Base-by-base conservation (phyloP, 2,797 vertebrate species). In the Philypnodon macrostomus region DNA sequence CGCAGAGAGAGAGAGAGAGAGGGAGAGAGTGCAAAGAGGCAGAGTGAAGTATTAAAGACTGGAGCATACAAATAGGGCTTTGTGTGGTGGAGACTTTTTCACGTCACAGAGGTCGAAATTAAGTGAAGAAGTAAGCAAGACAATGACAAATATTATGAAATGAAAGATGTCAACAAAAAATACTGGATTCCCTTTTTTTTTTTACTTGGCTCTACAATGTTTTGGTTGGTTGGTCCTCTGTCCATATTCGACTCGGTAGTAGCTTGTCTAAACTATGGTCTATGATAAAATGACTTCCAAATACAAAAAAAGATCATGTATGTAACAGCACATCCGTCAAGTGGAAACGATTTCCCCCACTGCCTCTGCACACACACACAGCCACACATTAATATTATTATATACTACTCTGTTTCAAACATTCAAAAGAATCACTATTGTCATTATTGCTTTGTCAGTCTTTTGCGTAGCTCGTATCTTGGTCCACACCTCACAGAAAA, bases 381-480 rank as follows among this genome's bases (percentile, higher is more conserved):
- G 30, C 47, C 63, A 67, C 59, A 51, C 67, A 66, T 23, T 38
- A 53, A 65, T 58, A 67, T 48, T 41, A 65, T 73, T 44, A 73
- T 73, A 75, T 70, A 73, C 77, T 72, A 81, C 73, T 75, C 58
- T 63, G 49, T 58, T 60, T 52, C 42, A 73, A 68, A 84, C 78
- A 84, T 83, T 87, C 79, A 77, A 59, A 73, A 75, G 63, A 69
- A 75, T 72, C 65, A 49, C 51, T 76, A 72, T 63, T 60, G 51
- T 70, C 67, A 63, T 87, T 88, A 83, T 84, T 87, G 87, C 82
- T 77, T n/a, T 53, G 61, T 72, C 17, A 13, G 69, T 67, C 63
- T 39, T n/a, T 60, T 7, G 1, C 45, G 39, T 21, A 24, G 60
- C 63, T 73, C 61, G 49, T n/a, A n/a, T 58, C 47, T 81, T 81